Conservation (phyloP, 1,140 invertebrate genomes). For the Argopecten irradians region DNA sequence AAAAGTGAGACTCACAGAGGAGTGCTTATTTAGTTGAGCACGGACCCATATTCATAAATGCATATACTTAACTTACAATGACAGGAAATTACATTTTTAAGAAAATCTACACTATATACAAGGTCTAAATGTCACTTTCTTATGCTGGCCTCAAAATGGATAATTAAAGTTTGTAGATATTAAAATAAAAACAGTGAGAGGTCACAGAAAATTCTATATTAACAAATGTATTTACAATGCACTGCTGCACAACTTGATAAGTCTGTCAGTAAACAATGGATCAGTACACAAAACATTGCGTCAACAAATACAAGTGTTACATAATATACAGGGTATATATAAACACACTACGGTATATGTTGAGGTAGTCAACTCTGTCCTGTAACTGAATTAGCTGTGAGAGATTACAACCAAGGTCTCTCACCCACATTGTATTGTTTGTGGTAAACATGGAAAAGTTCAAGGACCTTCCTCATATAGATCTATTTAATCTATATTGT, state of each 20-base stretch:
- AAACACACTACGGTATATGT: neutral
- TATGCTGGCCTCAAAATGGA: too few species aligned
- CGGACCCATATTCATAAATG: too few species aligned
- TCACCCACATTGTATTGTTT: neutral
- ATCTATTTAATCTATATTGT: neutral
- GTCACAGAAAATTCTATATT: too few species aligned
- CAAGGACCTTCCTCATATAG: slow-evolving; percentile 14
- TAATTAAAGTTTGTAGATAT: too few species aligned
- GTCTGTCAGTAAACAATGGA: neutral
- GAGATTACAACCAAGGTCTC: neutral
- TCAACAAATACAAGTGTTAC: neutral
- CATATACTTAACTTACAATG: too few species aligned
- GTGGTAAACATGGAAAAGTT: neutral
- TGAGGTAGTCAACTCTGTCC: neutral
- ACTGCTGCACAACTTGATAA: neutral
- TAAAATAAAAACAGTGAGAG: too few species aligned
- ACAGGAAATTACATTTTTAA: too few species aligned
- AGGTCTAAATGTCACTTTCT: too few species aligned
- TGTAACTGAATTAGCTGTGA: neutral
- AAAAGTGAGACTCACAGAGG: too few species aligned
- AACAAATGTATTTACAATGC: too few species aligned
- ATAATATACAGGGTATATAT: neutral
- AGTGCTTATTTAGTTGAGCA: too few species aligned
- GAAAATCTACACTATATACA: too few species aligned
- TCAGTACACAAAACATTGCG: neutral